Conservation (phyloP, 2,888 invertebrate genomes). For the Cetonia aurata region DNA sequence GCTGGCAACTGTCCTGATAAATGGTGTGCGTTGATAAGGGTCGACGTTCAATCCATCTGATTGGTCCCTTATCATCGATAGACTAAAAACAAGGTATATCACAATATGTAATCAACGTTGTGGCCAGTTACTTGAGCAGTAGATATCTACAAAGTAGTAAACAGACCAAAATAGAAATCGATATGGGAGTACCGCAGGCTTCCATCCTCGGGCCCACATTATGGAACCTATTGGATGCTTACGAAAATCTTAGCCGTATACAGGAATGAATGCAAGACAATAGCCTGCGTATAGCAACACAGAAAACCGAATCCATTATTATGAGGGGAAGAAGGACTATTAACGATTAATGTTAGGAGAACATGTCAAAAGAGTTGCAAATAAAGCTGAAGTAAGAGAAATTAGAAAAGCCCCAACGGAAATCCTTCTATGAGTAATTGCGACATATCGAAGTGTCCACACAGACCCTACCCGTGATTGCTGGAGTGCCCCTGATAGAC, state of each 20-base stretch:
- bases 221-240: slow-evolving; percentile 44
- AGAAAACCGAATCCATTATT: slow-evolving; percentile 6
- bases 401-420: too few relatives aligned
- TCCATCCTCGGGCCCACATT: slow-evolving; percentile 35
- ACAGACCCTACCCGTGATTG: too few relatives aligned
- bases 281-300: slow-evolving; percentile 6
- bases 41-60: background rate
- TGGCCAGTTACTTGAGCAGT: slow-evolving; percentile 24
- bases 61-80: slow-evolving; percentile 16
- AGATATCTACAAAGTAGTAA: slow-evolving; percentile 7
- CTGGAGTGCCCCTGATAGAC: too few relatives aligned
- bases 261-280: slow-evolving; percentile 30
- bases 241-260: background rate
- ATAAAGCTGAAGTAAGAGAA: too few relatives aligned
- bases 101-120: slow-evolving; percentile 30
- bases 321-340: background rate
- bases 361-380: too few relatives aligned
- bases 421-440: too few relatives aligned
- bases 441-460: too few relatives aligned
- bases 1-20: too few relatives aligned
- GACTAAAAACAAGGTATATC: background rate
- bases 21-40: too few relatives aligned
- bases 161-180: slow-evolving; percentile 1
- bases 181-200: slow-evolving; percentile 43
- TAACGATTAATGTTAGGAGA: background rate